Conservation (phyloP, 2,113 vertebrate species). For the Noturus placidus region DNA sequence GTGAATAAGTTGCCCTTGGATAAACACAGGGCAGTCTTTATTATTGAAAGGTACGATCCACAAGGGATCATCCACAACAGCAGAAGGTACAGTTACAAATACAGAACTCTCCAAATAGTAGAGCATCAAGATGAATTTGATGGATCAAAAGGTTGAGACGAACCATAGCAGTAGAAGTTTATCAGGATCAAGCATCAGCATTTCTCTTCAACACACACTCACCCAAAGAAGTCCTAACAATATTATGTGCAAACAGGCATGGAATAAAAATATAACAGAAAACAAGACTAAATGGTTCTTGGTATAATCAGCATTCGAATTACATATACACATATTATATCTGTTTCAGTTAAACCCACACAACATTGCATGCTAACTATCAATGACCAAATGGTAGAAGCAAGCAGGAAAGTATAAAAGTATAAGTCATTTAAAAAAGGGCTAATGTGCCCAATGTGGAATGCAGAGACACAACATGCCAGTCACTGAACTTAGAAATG, state of each 20-base stretch:
- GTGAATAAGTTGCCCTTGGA: not conserved
- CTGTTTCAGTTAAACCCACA: not conserved
- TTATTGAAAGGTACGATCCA: not conserved
- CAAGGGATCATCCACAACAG: not conserved
- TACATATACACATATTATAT: not conserved
- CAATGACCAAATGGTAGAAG: not conserved
- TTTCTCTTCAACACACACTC: not conserved
- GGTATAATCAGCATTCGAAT: not conserved
- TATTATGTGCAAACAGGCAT: not conserved
- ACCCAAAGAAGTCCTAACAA: not conserved
- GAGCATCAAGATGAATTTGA: not conserved
- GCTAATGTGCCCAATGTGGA: constrained; percentile 37
- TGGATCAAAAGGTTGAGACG: not conserved
- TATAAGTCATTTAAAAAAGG: not conserved
- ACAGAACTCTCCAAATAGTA: not conserved
- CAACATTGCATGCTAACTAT: not conserved
- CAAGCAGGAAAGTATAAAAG: not conserved
- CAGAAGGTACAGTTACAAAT: not conserved
- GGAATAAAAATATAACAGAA: not conserved
- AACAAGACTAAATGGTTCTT: not conserved
- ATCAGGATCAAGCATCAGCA: not conserved
- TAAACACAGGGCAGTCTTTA: not conserved
- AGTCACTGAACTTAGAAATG: not conserved
- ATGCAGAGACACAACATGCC: constrained; percentile 53
- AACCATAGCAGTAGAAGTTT: not conserved